phyloP scores from a whole-genome alignment of 1,140 invertebrate species.

The Drosophila pandora region DNA sequence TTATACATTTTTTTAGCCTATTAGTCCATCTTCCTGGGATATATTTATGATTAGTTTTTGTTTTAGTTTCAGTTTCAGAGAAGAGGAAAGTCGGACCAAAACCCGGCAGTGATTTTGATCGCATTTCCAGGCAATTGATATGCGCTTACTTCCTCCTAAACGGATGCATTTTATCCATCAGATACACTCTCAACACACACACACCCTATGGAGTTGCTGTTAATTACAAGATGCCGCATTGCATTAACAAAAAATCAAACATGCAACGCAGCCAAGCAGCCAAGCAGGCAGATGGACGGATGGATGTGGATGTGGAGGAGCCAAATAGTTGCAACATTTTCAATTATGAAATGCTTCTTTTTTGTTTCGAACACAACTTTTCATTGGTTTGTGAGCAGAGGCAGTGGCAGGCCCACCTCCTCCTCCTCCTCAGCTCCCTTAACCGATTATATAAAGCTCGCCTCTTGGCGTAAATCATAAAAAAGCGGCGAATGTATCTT shows the following conservation, averaged over 20 bases:
- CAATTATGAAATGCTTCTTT: constrained; percentile 73
- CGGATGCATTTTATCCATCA: constrained; percentile 10
- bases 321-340: constrained; percentile 77
- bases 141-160: constrained; percentile 40
- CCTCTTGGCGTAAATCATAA: constrained; percentile 58
- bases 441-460: constrained; percentile 53
- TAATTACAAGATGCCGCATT: constrained; percentile 67
- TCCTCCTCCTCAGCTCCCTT: too few relatives aligned
- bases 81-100: neutral
- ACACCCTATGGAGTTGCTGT: constrained; percentile 7
- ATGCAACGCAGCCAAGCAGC: constrained; percentile 60
- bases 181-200: constrained; percentile 14
- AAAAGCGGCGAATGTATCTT: constrained; percentile 52
- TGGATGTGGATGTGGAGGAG: constrained; percentile 25
- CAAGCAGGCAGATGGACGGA: constrained; percentile 42
- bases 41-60: neutral
- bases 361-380: constrained; percentile 33
- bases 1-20: too few relatives aligned
- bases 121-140: constrained; percentile 50
- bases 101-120: constrained; percentile 42
- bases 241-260: constrained; percentile 72
- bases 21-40: neutral
- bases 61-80: neutral
- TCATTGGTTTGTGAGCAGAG: constrained; percentile 21
- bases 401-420: too few relatives aligned